A percentile compares a stretch with the other conserved stretches of the same genome.
phyloP scores from a whole-genome alignment of 2,113 vertebrate genomes.

The Seriola rivoliana region DNA sequence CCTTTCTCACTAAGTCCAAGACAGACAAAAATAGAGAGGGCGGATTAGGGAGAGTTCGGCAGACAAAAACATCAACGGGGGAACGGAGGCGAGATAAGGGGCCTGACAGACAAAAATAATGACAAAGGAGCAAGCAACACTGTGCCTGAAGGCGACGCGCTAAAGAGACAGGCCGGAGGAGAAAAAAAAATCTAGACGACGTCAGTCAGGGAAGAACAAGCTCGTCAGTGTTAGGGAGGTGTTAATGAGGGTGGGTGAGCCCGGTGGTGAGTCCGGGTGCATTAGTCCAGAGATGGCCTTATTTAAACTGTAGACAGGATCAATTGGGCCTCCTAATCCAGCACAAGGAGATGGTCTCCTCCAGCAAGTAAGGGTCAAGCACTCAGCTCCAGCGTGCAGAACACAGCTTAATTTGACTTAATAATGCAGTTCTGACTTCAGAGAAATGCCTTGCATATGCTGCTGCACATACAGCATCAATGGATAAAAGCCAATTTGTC shows the following conservation, averaged over 20 bases:
- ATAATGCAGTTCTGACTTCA: constrained; percentile 61
- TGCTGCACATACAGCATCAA: constrained; percentile 24
- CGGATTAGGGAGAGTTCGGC: constrained; percentile 44
- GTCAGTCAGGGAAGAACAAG: constrained; percentile 13
- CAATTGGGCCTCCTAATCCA: constrained; percentile 67
- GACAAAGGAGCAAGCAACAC: constrained; percentile 20
- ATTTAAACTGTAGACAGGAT: constrained; percentile 71
- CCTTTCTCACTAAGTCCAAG: constrained; percentile 28
- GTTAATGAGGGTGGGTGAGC: constrained; percentile 58
- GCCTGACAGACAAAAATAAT: constrained; percentile 27
- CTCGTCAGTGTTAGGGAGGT: constrained; percentile 11
- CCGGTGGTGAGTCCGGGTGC: constrained; percentile 27
- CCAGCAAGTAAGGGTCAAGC: constrained; percentile 69
- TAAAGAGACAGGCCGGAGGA: constrained; percentile 21
- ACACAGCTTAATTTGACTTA: constrained; percentile 72
- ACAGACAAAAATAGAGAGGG: constrained; percentile 52
- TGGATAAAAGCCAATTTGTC: constrained; percentile 62
- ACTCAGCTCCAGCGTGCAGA: constrained; percentile 48
- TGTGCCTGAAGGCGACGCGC: background rate
- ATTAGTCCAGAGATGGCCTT: constrained; percentile 65
- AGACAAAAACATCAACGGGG: constrained; percentile 29
- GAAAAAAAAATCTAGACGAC: background rate
- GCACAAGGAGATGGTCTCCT: constrained; percentile 59
- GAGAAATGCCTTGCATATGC: constrained; percentile 39
- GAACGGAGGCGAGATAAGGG: constrained; percentile 49